These are phyloP conservation scores for Pleuronectes platessa DNA, from an alignment of 2,113 vertebrate species.

Conservation along the genomic window DNA sequence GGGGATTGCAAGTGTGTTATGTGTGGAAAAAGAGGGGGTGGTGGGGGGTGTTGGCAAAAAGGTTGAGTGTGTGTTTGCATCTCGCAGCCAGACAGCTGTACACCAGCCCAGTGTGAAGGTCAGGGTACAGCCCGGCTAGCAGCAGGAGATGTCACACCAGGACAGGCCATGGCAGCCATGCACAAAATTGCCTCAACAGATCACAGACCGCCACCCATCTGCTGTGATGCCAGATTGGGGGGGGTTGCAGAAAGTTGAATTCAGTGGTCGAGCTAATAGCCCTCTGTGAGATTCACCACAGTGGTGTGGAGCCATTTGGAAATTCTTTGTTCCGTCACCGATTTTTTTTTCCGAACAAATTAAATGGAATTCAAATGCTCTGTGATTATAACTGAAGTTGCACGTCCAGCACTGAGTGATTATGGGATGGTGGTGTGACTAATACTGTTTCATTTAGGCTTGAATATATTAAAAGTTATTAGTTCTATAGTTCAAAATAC, in stretches of 20 bases:
- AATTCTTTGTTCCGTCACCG: conserved; percentile 68
- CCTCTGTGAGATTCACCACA: conserved; percentile 71
- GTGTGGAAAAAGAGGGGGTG: conserved; percentile 3
- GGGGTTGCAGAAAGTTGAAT: conserved; percentile 70
- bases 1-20: conserved; percentile 42
- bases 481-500: not conserved
- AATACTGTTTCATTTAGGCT: not conserved
- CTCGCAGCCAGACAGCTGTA: conserved; percentile 75
- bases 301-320: conserved; percentile 69
- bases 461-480: not conserved
- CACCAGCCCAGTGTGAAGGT: conserved; percentile 83
- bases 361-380: conserved; percentile 32
- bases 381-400: conserved; percentile 14
- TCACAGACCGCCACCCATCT: conserved; percentile 85
- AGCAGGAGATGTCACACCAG: conserved; percentile 85
- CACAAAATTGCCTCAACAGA: conserved; percentile 87
- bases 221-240: conserved; percentile 71
- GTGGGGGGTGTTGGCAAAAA: conserved; percentile 24
- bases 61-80: conserved; percentile 50
- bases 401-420: not conserved
- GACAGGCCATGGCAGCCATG: conserved; percentile 84
- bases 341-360: conserved; percentile 36
- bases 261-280: conserved; percentile 78
- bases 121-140: conserved; percentile 81
- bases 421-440: not conserved